A percentile compares a stretch with the other conserved stretches of the same genome.
Evolutionary conservation across 2,113 vertebrate species (phyloP).

Genomic region (Rhabdornis inornatus): DNA sequence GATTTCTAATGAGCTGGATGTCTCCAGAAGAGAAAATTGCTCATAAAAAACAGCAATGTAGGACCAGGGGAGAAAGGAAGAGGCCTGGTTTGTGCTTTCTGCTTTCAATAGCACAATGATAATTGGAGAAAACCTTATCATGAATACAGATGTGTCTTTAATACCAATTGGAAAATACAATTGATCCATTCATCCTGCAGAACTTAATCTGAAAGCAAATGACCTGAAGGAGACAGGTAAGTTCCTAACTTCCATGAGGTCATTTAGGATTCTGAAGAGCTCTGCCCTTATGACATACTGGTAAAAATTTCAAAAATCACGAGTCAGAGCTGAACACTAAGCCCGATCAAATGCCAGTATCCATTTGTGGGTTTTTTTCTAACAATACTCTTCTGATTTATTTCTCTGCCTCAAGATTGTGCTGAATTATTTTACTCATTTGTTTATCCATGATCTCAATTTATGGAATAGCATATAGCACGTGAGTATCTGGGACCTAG

Average conservation of each 20-base stretch:
- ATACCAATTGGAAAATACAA: neutral
- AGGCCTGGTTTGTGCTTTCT: neutral
- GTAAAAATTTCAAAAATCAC: neutral
- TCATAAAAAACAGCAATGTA: neutral
- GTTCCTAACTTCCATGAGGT: neutral
- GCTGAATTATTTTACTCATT: neutral
- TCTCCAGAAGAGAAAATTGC: neutral
- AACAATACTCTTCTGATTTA: neutral
- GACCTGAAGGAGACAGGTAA: neutral
- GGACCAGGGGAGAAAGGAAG: neutral
- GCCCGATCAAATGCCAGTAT: neutral
- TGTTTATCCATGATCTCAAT: neutral
- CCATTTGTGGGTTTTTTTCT: neutral
- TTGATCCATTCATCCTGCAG: neutral
- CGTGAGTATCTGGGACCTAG: rapidly evolving
- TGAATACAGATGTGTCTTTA: neutral
- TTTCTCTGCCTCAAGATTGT: neutral
- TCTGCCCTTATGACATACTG: neutral
- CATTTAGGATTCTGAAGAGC: neutral
- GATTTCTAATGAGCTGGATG: neutral
- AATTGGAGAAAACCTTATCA: neutral
- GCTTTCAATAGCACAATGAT: neutral
- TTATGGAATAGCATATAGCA: neutral
- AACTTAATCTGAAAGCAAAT: neutral
- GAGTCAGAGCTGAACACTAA: neutral